Base-by-base conservation (phyloP, 2,797 vertebrate genomes). In the Catostomus latipinnis region DNA sequence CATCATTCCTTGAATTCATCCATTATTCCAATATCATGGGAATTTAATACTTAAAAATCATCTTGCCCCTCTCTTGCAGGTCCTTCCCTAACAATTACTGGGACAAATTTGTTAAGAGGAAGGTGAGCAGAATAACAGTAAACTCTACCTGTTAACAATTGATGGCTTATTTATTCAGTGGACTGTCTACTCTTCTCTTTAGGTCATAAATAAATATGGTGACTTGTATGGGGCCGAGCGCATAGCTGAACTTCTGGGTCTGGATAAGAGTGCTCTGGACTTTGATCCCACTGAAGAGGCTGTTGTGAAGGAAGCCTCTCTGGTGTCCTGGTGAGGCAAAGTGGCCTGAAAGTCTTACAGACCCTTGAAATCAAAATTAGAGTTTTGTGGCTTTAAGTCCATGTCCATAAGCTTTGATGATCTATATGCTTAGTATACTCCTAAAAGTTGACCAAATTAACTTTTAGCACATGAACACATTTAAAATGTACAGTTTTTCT, bases 51-150 rank as follows among this genome's bases (percentile, higher is more conserved):
- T 53, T 53, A 53, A 0, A 53, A 53, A 45, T 18, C 34, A 49
- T 22, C 85, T 84, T 54, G 60, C 82, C 82, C 82, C 82, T 76
- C 86, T 14, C 71, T 13, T 90, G 43, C 87, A 99, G 98, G 83
- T 98, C 97, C 70, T 99, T 99, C 85, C 98, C 98, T 50, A 98
- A 89, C 88, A 99, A 99, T 92, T 99, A 99, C 90, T 99, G 98
- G 98, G 98, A 99, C 94, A 99, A 99, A 91, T 99, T 99, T 89
- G 95, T 99, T 81, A 99, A 99, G 89, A 95, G 98, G 68, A 99
- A 99, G 95, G 97, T 96, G 90, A 87, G 94, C 79, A 22, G 77
- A 48, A 10, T 79, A 34, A 50, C 16, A 52, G 50, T 63, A 50
- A 71, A 14, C 7, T 81, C 14, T 45, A 71, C 16, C 12, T 13